Percentiles rank a stretch among this genome's conserved stretches.
Conservation (phyloP, 2,113 vertebrate genomes). For the Eptatretus burgeri region DNA sequence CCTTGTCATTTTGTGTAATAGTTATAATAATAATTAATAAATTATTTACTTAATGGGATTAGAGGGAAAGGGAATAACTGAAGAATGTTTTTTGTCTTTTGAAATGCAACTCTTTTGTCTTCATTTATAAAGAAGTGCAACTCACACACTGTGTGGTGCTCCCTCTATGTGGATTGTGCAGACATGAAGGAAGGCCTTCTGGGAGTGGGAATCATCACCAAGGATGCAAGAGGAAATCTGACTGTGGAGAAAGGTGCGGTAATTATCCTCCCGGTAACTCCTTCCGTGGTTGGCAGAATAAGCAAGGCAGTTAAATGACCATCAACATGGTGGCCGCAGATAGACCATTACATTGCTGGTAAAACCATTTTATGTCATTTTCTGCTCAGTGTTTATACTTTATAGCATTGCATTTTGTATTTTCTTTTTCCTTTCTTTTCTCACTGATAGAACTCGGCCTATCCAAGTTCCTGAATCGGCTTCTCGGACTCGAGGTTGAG, state of each 20-base stretch:
- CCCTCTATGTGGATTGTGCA: background rate
- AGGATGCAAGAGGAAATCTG: background rate
- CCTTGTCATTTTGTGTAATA: slow-evolving; percentile 16
- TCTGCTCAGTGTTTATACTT: no score
- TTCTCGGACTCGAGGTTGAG: slow-evolving; percentile 76
- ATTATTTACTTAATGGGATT: no score
- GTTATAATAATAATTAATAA: background rate
- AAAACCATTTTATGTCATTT: no score
- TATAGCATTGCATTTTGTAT: background rate
- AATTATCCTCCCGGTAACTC: background rate
- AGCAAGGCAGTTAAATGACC: no score
- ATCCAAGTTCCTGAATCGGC: slow-evolving; percentile 86
- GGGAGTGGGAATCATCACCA: slow-evolving; percentile 3
- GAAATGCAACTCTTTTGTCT: background rate
- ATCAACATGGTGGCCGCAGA: no score
- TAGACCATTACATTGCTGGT: no score
- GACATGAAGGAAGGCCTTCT: slow-evolving; percentile 4
- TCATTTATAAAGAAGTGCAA: background rate
- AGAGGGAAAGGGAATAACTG: no score
- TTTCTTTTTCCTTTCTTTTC: slow-evolving; percentile 5
- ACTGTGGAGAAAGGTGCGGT: slow-evolving; percentile 3
- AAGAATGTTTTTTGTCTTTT: background rate
- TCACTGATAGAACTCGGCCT: slow-evolving; percentile 52
- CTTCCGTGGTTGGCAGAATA: no score
- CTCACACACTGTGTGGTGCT: background rate